Evolutionary conservation across 2,113 vertebrate genomes (phyloP), one percentile per base, ranked within the genome.

Genomic region (Phrynosoma blainvillii): DNA sequence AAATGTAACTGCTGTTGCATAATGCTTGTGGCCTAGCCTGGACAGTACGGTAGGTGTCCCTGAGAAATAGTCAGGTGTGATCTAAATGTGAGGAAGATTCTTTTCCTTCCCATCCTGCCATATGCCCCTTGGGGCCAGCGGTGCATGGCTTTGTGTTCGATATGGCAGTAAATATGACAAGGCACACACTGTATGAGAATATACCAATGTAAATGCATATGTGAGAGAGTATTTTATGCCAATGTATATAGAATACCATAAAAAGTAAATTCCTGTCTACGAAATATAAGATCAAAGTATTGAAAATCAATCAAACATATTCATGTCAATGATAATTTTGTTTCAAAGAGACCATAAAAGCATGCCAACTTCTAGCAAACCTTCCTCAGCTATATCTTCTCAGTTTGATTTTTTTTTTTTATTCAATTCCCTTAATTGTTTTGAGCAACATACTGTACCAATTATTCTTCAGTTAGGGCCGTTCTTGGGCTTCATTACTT

Each of bases 401-500:
- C 27, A 12, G 3, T 54, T 32, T 54, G 66, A 80, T 73, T 86
- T 36, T 73, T 73, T 86, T 36, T 73, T 81, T 80, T 59, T 2
- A 36, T 54, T 87, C 54, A 87, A 81, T 87, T 87, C 52, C 73
- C n/a, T 81, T 87, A 87, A 87, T 87, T 87, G n/a, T 74, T 78
- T n/a, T 36, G n/a, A 32, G 71, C 36, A 21, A 77, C 23, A 59
- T 40, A 59, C 52, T 56, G 36, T 40, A 40, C 23, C 73, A 80
- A 87, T 73, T 27, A 30, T 30, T 74, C 23, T 42, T 87, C 54
- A 73, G 80, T 87, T 42, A 54, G 54, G 40, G n/a, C 25, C 32
- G 36, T 80, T 70, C 77, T 52, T 79, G 79, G 52, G 52, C 27
- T 81, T 59, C 66, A 59, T 52, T 87, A 68, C 80, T 87, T 74